A percentile compares a stretch with the other conserved stretches of the same genome.
Conservation (phyloP, 2,113 vertebrate species). For the Pogona vitticeps region DNA sequence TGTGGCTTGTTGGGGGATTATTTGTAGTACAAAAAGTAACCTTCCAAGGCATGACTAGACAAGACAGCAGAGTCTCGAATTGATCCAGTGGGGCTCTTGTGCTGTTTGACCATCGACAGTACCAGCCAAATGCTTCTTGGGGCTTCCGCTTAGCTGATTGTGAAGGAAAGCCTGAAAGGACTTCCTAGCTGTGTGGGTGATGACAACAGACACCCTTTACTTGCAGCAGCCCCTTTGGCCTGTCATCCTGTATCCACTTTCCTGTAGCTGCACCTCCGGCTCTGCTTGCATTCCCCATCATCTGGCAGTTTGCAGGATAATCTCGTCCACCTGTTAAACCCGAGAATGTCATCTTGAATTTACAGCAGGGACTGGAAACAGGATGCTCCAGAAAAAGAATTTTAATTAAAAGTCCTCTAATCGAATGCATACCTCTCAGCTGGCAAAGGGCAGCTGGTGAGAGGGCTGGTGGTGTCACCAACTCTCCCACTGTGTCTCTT, state of each 20-base stretch:
- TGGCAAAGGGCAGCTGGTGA: constrained; percentile 75
- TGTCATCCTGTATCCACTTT: constrained; percentile 53
- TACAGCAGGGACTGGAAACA: constrained; percentile 80
- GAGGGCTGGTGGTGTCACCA: constrained; percentile 69
- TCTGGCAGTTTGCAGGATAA: constrained; percentile 84
- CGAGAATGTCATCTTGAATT: constrained; percentile 83
- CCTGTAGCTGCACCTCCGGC: constrained; percentile 57
- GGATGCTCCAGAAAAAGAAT: constrained; percentile 81
- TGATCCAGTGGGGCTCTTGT: not conserved
- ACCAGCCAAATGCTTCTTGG: not conserved
- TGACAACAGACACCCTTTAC: not conserved
- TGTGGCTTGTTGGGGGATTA: too few species aligned
- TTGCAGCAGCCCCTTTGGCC: constrained; percentile 9
- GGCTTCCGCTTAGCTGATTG: not conserved
- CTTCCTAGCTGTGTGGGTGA: not conserved
- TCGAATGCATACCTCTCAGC: constrained; percentile 80
- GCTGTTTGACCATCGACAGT: not conserved
- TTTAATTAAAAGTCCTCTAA: constrained; percentile 86
- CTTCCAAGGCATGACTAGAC: not conserved
- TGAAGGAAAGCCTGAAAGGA: not conserved
- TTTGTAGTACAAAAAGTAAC: too few species aligned
- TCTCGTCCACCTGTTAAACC: constrained; percentile 84
- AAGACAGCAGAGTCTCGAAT: not conserved
- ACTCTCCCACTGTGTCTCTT: constrained; percentile 70
- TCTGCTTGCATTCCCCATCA: constrained; percentile 74